Percentiles rank a stretch among this genome's conserved stretches.
These are phyloP conservation scores for Channa maculata DNA, from an alignment of 2,113 vertebrate species.

Conservation along the genomic window DNA sequence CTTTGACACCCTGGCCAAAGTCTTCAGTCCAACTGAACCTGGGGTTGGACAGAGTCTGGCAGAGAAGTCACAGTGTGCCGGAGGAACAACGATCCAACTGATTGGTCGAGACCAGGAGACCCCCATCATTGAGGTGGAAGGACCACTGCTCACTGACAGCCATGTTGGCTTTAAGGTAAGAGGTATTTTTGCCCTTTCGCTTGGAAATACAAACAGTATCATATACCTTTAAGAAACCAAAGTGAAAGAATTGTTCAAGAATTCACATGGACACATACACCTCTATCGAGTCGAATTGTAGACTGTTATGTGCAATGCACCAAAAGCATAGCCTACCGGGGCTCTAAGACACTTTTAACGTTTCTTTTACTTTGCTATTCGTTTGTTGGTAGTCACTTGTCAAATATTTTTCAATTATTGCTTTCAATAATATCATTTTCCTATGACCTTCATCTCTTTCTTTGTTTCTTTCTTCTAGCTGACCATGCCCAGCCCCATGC, in stretches of 20 bases:
- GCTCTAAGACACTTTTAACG: too few relatives aligned
- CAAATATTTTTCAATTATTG: neutral
- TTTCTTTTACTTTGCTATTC: neutral
- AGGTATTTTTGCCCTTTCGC: neutral
- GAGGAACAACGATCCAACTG: slow-evolving; percentile 93
- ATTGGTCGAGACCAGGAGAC: slow-evolving; percentile 97
- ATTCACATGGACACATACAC: too few relatives aligned
- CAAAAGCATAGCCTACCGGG: too few relatives aligned
- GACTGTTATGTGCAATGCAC: too few relatives aligned
- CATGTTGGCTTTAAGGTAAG: slow-evolving; percentile 96
- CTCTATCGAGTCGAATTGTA: too few relatives aligned
- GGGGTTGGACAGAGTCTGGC: slow-evolving; percentile 82
- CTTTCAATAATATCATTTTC: neutral
- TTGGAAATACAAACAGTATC: too few relatives aligned
- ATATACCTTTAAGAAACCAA: too few relatives aligned
- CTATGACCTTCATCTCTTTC: slow-evolving; percentile 20
- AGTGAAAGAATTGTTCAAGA: too few relatives aligned
- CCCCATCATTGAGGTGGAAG: slow-evolving; percentile 98
- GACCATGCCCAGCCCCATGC: slow-evolving; percentile 98
- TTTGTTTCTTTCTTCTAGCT: slow-evolving; percentile 81
- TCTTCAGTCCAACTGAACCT: slow-evolving; percentile 91
- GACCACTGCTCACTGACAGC: slow-evolving; percentile 96
- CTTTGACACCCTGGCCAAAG: slow-evolving; percentile 99
- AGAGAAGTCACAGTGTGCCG: slow-evolving; percentile 85
- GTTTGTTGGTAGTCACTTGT: neutral